Evolutionary conservation across 1,140 invertebrate genomes (phyloP).

Genomic region (Drosophila melanogaster): Release_6_plus_ISO1_MT NT_033777.3:6142001-6142500

Average conservation of each 20-base stretch:
- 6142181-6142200: slow-evolving; percentile 65
- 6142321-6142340: slow-evolving; percentile 23
- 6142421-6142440: slow-evolving; percentile 52
- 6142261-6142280: slow-evolving; percentile 41
- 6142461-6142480: not conserved
- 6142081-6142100: slow-evolving; percentile 37
- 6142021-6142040: slow-evolving; percentile 67
- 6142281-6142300: slow-evolving; percentile 74
- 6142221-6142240: slow-evolving; percentile 64
- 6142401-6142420: slow-evolving; percentile 68
- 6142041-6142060: slow-evolving; percentile 22
- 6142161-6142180: slow-evolving; percentile 52
- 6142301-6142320: slow-evolving; percentile 56
- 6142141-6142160: slow-evolving; percentile 34
- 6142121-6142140: not conserved
- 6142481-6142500: not conserved
- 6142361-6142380: slow-evolving; percentile 29
- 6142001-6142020: slow-evolving; percentile 51
- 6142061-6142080: slow-evolving; percentile 52
- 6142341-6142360: slow-evolving; percentile 15
- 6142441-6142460: slow-evolving; percentile 15
- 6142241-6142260: slow-evolving; percentile 3
- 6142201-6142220: slow-evolving; percentile 80
- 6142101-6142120: slow-evolving; percentile 16
- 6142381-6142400: slow-evolving; percentile 25